phyloP scores from a whole-genome alignment of 1,140 invertebrate species.

The Drosophila murphyi region DNA sequence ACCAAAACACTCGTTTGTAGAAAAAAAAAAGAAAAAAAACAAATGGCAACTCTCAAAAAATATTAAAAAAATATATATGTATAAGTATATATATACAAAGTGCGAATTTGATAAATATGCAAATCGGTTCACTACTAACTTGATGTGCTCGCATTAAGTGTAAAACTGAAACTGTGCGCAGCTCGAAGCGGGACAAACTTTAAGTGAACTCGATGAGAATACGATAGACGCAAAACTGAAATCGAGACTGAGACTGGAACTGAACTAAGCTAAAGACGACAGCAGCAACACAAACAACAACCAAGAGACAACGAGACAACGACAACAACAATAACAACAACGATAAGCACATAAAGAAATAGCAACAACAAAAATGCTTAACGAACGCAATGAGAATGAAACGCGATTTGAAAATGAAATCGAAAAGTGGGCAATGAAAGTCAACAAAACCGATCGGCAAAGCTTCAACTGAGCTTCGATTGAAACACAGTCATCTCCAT shows the following conservation, averaged over 20 bases:
- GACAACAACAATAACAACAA: conserved; percentile 3
- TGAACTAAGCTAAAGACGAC: conserved; percentile 31
- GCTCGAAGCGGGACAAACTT: conserved; percentile 57
- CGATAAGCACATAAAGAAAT: conserved; percentile 15
- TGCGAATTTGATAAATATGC: conserved; percentile 11
- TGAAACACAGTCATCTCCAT: conserved; percentile 8
- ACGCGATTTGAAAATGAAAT: conserved; percentile 55
- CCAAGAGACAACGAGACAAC: conserved; percentile 1
- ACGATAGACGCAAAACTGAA: conserved; percentile 23
- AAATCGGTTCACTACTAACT: conserved; percentile 60
- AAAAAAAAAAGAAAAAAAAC: conserved; percentile 41
- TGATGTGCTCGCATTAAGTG: conserved; percentile 72
- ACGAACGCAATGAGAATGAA: conserved; percentile 62
- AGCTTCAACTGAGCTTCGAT: conserved; percentile 26
- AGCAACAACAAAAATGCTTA: conserved; percentile 20
- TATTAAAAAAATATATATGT: not conserved
- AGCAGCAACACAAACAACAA: conserved; percentile 9
- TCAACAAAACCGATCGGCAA: conserved; percentile 21
- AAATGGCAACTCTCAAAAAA: not conserved
- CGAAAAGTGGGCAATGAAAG: conserved; percentile 37
- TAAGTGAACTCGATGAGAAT: conserved; percentile 76
- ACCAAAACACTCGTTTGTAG: conserved; percentile 3
- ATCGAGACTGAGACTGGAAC: conserved; percentile 9
- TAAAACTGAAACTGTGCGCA: conserved; percentile 71
- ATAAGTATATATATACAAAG: not conserved